These are phyloP conservation scores for Phymatocera aterrima DNA, from an alignment of 2,888 invertebrate species.

Conservation along the genomic window DNA sequence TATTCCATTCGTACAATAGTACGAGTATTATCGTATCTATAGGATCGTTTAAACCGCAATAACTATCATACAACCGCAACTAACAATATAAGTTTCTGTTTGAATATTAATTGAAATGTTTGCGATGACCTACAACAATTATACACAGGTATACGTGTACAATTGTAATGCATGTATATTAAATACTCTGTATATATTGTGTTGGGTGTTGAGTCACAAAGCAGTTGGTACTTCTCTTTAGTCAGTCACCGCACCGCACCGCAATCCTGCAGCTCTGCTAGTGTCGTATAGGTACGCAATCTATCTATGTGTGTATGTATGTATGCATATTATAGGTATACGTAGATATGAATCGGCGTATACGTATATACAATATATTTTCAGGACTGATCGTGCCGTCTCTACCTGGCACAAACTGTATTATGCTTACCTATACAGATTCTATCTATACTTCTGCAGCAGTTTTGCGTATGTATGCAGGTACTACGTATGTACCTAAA, in stretches of 20 bases:
- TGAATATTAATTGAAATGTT: conserved; percentile 36
- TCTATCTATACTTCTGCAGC: conserved; percentile 6
- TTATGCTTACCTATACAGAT: background rate
- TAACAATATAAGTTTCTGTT: background rate
- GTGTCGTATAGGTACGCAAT: no score
- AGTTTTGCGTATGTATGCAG: background rate
- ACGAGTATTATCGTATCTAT: no score
- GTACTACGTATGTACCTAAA: background rate
- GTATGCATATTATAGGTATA: no score
- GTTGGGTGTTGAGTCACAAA: no score
- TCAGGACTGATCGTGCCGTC: conserved; percentile 15
- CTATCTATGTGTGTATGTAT: background rate
- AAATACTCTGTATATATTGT: no score
- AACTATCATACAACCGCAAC: background rate
- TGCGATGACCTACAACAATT: conserved; percentile 37
- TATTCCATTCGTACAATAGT: no score
- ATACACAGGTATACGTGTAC: background rate
- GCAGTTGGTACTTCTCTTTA: no score
- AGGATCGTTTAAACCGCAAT: no score
- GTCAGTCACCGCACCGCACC: no score
- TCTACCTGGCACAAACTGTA: conserved; percentile 32
- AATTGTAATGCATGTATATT: background rate
- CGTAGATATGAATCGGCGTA: no score
- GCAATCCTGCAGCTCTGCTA: no score
- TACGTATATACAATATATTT: no score